Conservation (phyloP, 2,113 vertebrate genomes). For the Anas platyrhynchos region DNA sequence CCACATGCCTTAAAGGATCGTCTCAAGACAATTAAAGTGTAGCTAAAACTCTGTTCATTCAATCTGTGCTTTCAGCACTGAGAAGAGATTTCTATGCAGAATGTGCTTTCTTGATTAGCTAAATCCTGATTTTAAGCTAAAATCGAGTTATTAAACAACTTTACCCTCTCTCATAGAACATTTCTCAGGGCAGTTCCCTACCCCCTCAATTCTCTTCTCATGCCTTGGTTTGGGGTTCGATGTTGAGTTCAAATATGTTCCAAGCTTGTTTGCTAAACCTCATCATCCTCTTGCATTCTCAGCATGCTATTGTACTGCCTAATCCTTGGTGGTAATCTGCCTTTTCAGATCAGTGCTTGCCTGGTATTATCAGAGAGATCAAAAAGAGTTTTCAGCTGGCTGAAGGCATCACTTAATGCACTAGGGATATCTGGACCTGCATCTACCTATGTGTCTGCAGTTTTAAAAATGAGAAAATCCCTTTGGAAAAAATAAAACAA, state of each 20-base stretch:
- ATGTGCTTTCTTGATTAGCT: not conserved
- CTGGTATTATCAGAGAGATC: conserved; percentile 70
- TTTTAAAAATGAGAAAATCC: conserved; percentile 8
- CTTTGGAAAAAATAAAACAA: not conserved
- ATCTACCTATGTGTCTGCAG: conserved; percentile 31
- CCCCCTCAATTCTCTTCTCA: not conserved
- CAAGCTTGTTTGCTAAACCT: conserved; percentile 53
- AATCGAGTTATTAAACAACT: not conserved
- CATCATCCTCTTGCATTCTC: conserved; percentile 57
- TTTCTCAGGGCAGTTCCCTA: not conserved
- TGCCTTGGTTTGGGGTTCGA: not conserved
- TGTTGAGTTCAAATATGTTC: conserved; percentile 40
- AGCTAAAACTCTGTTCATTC: not conserved
- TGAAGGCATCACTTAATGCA: conserved; percentile 56
- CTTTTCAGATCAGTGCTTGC: conserved; percentile 71
- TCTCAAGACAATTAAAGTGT: conserved; percentile 51
- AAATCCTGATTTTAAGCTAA: not conserved
- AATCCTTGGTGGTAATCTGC: conserved; percentile 68
- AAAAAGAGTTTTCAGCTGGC: conserved; percentile 62
- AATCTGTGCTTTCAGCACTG: not conserved
- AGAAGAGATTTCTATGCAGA: not conserved
- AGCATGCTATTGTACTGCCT: conserved; percentile 65
- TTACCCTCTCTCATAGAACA: not conserved
- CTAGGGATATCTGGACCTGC: conserved; percentile 25
- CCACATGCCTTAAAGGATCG: conserved; percentile 60